A percentile compares a stretch with the other conserved stretches of the same genome.
phyloP scores from a whole-genome alignment of 1,140 invertebrate species.

The Antheraea pernyi region DNA sequence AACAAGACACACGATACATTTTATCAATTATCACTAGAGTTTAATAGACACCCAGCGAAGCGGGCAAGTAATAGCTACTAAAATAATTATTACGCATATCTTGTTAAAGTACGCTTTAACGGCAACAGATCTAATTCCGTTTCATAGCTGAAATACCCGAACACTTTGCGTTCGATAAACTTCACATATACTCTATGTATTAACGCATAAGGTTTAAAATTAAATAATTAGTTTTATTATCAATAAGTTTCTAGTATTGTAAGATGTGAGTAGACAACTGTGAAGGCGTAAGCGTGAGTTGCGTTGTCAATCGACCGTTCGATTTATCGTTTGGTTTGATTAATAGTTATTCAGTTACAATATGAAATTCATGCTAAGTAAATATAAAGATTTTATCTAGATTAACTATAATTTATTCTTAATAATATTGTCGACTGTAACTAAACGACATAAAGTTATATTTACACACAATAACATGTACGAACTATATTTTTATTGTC shows the following conservation, averaged over 20 bases:
- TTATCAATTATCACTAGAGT: too few relatives aligned
- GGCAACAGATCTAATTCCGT: background rate
- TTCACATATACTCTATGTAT: background rate
- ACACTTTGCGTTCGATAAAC: background rate
- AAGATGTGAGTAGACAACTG: background rate
- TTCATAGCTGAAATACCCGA: background rate
- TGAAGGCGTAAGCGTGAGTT: conserved; percentile 20
- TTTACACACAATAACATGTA: too few relatives aligned
- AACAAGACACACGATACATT: too few relatives aligned
- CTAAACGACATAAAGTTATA: too few relatives aligned
- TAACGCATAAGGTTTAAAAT: background rate
- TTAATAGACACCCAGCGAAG: too few relatives aligned
- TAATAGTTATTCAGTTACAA: conserved; percentile 13
- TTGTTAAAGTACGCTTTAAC: background rate
- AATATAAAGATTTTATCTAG: background rate
- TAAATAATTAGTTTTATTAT: background rate
- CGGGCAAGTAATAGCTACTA: background rate
- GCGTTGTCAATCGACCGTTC: conserved; percentile 22
- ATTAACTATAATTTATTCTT: background rate
- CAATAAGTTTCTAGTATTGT: background rate
- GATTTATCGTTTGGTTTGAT: conserved; percentile 21
- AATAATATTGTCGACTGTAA: background rate
- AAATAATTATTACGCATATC: background rate
- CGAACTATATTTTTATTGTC: too few relatives aligned
- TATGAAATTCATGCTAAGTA: conserved; percentile 1